These are phyloP conservation scores for Chrysaora quinquecirrha DNA, from an alignment of 30 jellyfish, hydroid and myxozoan species.

Conservation along the genomic window DNA sequence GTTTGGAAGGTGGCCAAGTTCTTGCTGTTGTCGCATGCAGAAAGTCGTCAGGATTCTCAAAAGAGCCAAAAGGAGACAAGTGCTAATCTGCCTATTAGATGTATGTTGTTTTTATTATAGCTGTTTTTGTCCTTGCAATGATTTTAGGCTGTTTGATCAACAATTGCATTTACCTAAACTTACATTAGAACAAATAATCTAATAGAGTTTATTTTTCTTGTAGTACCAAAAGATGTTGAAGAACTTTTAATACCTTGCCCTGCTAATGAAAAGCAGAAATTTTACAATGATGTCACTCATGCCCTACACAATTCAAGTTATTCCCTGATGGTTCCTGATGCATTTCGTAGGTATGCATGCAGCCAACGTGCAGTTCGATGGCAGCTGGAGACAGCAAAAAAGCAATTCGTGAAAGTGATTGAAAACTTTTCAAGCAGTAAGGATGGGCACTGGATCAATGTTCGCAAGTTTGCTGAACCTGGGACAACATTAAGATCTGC, in stretches of 20 bases:
- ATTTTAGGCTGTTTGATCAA: slow-evolving; percentile 6
- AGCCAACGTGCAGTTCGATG: slow-evolving; percentile 49
- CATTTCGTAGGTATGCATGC: slow-evolving; percentile 34
- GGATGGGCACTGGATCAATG: slow-evolving; percentile 48
- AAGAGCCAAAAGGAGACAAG: slow-evolving; percentile 9
- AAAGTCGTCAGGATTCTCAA: slow-evolving; percentile 21
- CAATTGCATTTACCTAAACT: too few relatives aligned
- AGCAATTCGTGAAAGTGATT: background rate
- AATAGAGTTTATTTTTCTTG: too few relatives aligned
- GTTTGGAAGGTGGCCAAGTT: slow-evolving; percentile 21
- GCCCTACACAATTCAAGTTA: slow-evolving; percentile 24
- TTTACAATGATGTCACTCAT: slow-evolving; percentile 42
- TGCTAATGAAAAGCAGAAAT: slow-evolving; percentile 37
- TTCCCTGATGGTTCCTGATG: slow-evolving; percentile 38
- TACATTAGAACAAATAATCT: too few relatives aligned
- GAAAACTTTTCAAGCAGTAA: slow-evolving; percentile 35
- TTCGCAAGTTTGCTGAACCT: slow-evolving; percentile 39
- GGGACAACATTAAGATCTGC: slow-evolving; percentile 20
- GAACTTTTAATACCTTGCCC: slow-evolving; percentile 34
- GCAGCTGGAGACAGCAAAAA: slow-evolving; percentile 22
- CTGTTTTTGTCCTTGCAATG: too few relatives aligned
- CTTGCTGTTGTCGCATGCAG: slow-evolving; percentile 28
- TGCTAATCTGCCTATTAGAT: slow-evolving; percentile 27
- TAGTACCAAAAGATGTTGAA: too few relatives aligned
- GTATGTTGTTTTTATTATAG: too few relatives aligned